phyloP scores from a whole-genome alignment of 2,797 vertebrate genomes.

The Peromyscus aztecus region DNA sequence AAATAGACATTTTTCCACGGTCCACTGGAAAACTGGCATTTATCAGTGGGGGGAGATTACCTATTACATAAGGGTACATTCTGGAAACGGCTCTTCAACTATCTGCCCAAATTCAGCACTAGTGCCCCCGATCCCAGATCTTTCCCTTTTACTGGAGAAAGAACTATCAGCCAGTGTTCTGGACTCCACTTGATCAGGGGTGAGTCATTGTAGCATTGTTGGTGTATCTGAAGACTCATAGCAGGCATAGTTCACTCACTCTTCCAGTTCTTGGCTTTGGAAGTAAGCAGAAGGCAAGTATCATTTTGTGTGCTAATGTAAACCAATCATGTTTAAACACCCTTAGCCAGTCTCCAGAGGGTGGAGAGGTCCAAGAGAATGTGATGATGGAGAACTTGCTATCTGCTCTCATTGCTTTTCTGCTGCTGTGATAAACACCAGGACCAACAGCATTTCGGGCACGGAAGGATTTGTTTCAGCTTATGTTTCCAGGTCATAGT shows the following conservation, averaged over 20 bases:
- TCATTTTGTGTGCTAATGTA: slow-evolving; percentile 21
- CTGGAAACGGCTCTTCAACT: slow-evolving; percentile 94
- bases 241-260: not conserved
- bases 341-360: not conserved
- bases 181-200: not conserved
- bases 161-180: not conserved
- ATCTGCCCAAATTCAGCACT: slow-evolving; percentile 94
- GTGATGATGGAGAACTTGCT: not conserved
- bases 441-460: not conserved
- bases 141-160: slow-evolving; percentile 85
- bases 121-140: slow-evolving; percentile 93
- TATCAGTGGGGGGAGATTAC: slow-evolving; percentile 94
- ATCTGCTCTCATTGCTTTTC: not conserved
- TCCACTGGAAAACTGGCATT: slow-evolving; percentile 94
- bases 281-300: slow-evolving; percentile 45
- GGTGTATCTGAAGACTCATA: slow-evolving; percentile 13
- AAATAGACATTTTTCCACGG: slow-evolving; percentile 93
- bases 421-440: not conserved
- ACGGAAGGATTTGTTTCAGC: not conserved
- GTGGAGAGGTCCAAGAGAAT: not conserved
- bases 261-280: slow-evolving; percentile 40
- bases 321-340: slow-evolving; percentile 19
- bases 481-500: not conserved
- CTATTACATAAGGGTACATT: slow-evolving; percentile 95
- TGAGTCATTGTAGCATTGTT: not conserved